phyloP scores from a whole-genome alignment of 2,888 invertebrate species.

The Andricus quercusramuli region DNA sequence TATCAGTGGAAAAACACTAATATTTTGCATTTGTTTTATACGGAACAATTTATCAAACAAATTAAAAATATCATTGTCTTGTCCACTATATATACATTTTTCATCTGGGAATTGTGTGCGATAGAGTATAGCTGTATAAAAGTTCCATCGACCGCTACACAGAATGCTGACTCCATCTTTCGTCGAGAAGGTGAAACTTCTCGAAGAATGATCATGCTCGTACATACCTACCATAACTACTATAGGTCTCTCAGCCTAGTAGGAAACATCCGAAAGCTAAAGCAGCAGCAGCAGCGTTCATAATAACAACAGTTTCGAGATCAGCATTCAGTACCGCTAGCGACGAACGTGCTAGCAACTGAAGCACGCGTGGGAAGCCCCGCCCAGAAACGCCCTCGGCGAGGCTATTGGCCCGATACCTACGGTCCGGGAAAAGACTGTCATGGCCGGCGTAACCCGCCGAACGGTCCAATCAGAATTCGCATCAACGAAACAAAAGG shows the following conservation, averaged over 20 bases:
- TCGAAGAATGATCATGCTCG: not conserved
- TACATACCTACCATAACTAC: conserved; percentile 41
- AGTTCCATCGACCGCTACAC: not conserved
- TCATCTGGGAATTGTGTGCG: no score
- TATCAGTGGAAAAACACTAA: no score
- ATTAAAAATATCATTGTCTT: no score
- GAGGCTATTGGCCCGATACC: conserved; percentile 77
- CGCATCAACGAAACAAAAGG: conserved; percentile 56
- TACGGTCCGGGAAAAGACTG: conserved; percentile 71
- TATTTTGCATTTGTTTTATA: no score
- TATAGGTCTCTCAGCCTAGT: conserved; percentile 32
- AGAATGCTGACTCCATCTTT: not conserved
- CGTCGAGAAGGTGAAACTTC: not conserved
- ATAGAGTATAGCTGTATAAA: not conserved
- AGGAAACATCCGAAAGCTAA: conserved; percentile 19
- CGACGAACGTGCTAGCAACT: conserved; percentile 45
- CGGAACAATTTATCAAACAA: no score
- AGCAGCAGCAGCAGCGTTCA: conserved; percentile 57
- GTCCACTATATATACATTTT: no score
- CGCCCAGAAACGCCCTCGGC: conserved; percentile 76
- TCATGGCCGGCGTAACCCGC: conserved; percentile 72
- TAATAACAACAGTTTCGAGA: conserved; percentile 63
- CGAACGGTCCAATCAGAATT: conserved; percentile 76
- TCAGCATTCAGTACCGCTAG: conserved; percentile 49
- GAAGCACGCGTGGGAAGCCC: conserved; percentile 65